A percentile compares a stretch with the other conserved stretches of the same genome.
Conservation (phyloP, 2,888 invertebrate species). For the Erebia ligea region DNA sequence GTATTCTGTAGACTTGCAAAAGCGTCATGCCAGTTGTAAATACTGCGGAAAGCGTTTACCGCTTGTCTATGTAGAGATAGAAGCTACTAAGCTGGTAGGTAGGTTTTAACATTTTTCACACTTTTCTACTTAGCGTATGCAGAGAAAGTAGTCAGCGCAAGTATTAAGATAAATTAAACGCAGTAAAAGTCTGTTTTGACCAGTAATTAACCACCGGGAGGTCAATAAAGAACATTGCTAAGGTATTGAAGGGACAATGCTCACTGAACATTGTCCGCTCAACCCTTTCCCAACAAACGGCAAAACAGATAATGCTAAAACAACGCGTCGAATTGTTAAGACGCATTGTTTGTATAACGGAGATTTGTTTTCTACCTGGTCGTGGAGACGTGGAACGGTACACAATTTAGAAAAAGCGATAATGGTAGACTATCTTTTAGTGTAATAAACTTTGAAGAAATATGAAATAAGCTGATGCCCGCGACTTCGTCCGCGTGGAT, state of each 20-base stretch:
- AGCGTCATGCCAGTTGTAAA: too few relatives aligned
- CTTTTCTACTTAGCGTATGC: not conserved
- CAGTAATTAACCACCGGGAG: slow-evolving; percentile 61
- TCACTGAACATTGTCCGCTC: slow-evolving; percentile 29
- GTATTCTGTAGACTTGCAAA: too few relatives aligned
- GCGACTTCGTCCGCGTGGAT: too few relatives aligned
- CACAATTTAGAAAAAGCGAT: not conserved
- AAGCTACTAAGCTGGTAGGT: not conserved
- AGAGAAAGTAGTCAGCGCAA: slow-evolving; percentile 26
- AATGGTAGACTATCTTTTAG: not conserved
- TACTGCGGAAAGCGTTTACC: not conserved
- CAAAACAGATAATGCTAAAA: slow-evolving; percentile 30
- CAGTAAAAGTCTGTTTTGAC: slow-evolving; percentile 58
- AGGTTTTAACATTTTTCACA: too few relatives aligned
- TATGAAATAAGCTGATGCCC: not conserved
- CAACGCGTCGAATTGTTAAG: slow-evolving; percentile 42
- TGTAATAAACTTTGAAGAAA: not conserved
- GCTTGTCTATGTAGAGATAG: not conserved
- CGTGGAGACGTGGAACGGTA: slow-evolving; percentile 42
- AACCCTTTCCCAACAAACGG: slow-evolving; percentile 37
- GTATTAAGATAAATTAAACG: slow-evolving; percentile 46
- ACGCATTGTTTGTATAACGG: slow-evolving; percentile 50
- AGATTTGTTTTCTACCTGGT: slow-evolving; percentile 48
- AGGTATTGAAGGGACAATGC: slow-evolving; percentile 27
- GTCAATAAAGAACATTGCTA: slow-evolving; percentile 50